A percentile compares a stretch with the other conserved stretches of the same genome.
Conservation (phyloP, 2,797 vertebrate genomes). For the Phalloptychus januarius region DNA sequence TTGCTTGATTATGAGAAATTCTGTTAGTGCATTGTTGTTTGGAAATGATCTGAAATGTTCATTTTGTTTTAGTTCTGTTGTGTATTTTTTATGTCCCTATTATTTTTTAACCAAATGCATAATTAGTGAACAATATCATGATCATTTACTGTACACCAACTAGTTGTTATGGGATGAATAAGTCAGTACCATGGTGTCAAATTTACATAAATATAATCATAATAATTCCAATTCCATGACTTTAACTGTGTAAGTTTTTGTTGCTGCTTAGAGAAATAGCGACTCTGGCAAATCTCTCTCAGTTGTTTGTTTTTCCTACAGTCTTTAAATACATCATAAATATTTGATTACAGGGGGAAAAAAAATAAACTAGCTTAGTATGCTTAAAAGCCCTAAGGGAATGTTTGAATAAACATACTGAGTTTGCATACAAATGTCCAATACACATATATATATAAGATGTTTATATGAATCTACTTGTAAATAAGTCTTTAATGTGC, state of each 20-base stretch:
- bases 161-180: not conserved
- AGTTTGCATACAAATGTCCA: not conserved
- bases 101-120: not conserved
- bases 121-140: not conserved
- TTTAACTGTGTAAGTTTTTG: constrained; percentile 2
- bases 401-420: not conserved
- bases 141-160: not conserved
- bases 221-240: constrained; percentile 1
- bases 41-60: not conserved
- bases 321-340: constrained; percentile 20
- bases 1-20: not conserved
- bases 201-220: constrained; percentile 2
- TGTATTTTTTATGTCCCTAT: not conserved
- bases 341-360: constrained; percentile 13
- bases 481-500: constrained; percentile 2
- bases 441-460: not conserved
- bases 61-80: not conserved
- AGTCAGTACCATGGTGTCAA: not conserved
- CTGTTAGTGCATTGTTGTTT: not conserved
- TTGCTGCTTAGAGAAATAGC: not conserved
- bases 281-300: not conserved
- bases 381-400: constrained; percentile 5
- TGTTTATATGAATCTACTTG: not conserved
- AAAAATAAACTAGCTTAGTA: constrained; percentile 4
- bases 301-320: constrained; percentile 12